Conservation (phyloP, 2,797 vertebrate genomes). For the Gadopsis marmoratus region DNA sequence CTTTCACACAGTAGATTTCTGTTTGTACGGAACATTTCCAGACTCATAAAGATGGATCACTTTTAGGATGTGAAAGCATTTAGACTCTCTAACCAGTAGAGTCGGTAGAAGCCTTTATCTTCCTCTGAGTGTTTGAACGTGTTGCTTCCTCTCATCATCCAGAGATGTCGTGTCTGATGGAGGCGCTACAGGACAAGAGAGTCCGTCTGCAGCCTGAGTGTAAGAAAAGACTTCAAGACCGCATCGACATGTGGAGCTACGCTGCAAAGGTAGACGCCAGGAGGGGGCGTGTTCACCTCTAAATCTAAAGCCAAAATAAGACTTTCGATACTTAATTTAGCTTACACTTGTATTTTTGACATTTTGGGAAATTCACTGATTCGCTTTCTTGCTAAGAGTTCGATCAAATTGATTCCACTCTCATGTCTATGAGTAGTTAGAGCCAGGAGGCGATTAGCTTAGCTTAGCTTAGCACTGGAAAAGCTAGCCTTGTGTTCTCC, state of each 20-base stretch:
- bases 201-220: conserved; percentile 96
- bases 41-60: background rate
- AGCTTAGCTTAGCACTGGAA: background rate
- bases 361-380: too few relatives aligned
- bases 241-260: conserved; percentile 98
- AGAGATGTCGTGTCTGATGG: conserved; percentile 99
- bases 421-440: background rate
- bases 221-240: conserved; percentile 96
- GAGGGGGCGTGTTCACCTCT: background rate
- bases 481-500: background rate
- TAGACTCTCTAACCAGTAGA: background rate
- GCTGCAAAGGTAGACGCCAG: conserved; percentile 90
- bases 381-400: too few relatives aligned
- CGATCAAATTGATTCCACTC: too few relatives aligned
- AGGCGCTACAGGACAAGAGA: conserved; percentile 94
- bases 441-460: too few relatives aligned
- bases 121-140: background rate
- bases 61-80: background rate
- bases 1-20: background rate
- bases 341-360: background rate
- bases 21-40: background rate
- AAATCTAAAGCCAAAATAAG: background rate
- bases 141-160: conserved; percentile 10
- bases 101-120: background rate
- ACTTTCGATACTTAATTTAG: background rate